phyloP scores from a whole-genome alignment of 2,888 invertebrate species.

The Sicus ferrugineus region DNA sequence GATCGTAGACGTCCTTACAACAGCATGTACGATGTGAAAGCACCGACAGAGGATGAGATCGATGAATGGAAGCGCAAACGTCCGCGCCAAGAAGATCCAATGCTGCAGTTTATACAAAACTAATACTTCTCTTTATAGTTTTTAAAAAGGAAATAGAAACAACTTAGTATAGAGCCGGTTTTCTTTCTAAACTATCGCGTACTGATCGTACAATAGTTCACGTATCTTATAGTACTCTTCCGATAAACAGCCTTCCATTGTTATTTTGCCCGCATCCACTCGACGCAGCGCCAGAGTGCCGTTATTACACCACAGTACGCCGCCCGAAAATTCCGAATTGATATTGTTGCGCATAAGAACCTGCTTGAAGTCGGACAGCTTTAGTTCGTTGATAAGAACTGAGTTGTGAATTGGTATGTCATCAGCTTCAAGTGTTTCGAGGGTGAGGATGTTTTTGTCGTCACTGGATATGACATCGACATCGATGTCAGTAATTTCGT shows the following conservation, averaged over 20 bases:
- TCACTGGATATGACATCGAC: slow-evolving; percentile 48
- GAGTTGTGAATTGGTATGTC: slow-evolving; percentile 77
- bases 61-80: slow-evolving; percentile 93
- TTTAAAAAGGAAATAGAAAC: not conserved
- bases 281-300: slow-evolving; percentile 87
- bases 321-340: slow-evolving; percentile 86
- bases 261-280: slow-evolving; percentile 90
- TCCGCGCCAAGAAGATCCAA: slow-evolving; percentile 88
- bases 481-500: slow-evolving; percentile 34
- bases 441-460: slow-evolving; percentile 72
- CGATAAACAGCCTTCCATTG: slow-evolving; percentile 91
- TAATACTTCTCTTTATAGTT: slow-evolving; percentile 9
- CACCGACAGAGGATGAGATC: slow-evolving; percentile 89
- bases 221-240: slow-evolving; percentile 95
- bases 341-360: slow-evolving; percentile 78
- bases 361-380: slow-evolving; percentile 90
- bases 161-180: slow-evolving; percentile 3
- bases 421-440: slow-evolving; percentile 71
- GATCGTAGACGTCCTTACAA: slow-evolving; percentile 94
- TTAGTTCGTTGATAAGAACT: slow-evolving; percentile 91
- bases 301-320: slow-evolving; percentile 93
- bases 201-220: slow-evolving; percentile 92
- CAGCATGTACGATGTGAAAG: slow-evolving; percentile 84
- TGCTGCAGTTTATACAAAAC: slow-evolving; percentile 76
- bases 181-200: slow-evolving; percentile 81